Conservation (phyloP, 92 coral and sea anemone genomes). For the Siderastrea radians region DNA sequence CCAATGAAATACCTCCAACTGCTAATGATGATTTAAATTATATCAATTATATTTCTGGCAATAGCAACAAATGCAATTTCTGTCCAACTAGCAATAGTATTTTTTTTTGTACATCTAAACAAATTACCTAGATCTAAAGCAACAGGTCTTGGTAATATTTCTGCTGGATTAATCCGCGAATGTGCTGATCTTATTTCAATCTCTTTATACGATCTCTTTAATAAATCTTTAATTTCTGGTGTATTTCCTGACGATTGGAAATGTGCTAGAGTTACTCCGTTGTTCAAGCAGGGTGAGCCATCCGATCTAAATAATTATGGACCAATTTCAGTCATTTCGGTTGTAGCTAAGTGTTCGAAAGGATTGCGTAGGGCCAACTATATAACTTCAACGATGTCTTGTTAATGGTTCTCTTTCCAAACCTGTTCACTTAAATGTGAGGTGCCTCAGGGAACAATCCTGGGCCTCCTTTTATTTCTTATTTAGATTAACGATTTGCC, state of each 20-base stretch:
- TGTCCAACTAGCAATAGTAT: slow-evolving; percentile 5
- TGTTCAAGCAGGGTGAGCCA: slow-evolving; percentile 44
- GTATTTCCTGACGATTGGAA: slow-evolving; percentile 69
- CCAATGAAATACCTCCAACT: slow-evolving; percentile 28
- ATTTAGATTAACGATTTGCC: too few relatives aligned
- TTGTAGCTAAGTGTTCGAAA: too few relatives aligned
- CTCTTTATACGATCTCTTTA: slow-evolving; percentile 32
- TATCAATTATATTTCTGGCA: background rate
- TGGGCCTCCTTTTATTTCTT: too few relatives aligned
- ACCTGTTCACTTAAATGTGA: too few relatives aligned
- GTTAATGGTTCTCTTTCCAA: too few relatives aligned
- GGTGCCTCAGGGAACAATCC: too few relatives aligned
- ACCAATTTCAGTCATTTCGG: too few relatives aligned
- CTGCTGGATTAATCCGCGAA: slow-evolving; percentile 65
- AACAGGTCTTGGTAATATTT: slow-evolving; percentile 64
- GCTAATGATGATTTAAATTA: background rate
- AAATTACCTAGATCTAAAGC: slow-evolving; percentile 72
- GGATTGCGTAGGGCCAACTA: too few relatives aligned
- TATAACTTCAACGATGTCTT: too few relatives aligned
- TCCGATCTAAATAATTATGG: slow-evolving; percentile 44
- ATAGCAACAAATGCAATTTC: background rate
- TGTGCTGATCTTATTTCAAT: slow-evolving; percentile 67
- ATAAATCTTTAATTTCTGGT: slow-evolving; percentile 49
- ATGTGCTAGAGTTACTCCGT: slow-evolving; percentile 48
- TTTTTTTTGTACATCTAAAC: slow-evolving; percentile 58